Evolutionary conservation across 2,888 invertebrate species (phyloP).

Genomic region (Drosophila longiperda): DNA sequence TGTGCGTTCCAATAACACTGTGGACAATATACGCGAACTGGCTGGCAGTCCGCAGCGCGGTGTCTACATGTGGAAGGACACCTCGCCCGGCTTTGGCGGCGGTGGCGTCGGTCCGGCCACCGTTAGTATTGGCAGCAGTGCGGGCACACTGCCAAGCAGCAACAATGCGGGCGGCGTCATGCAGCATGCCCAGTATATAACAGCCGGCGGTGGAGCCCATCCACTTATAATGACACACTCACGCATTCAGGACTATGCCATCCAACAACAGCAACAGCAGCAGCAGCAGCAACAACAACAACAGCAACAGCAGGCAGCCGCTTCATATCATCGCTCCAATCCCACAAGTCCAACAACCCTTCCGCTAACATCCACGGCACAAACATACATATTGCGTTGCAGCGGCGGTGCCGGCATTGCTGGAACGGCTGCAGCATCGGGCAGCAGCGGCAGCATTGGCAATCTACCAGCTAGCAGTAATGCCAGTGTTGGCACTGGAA

Average conservation of each 20-base stretch:
- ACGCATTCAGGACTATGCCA: slow-evolving; percentile 81
- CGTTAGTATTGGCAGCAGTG: slow-evolving; percentile 81
- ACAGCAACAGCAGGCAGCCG: slow-evolving; percentile 75
- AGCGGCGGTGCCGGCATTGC: slow-evolving; percentile 49
- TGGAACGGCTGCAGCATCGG: slow-evolving; percentile 29
- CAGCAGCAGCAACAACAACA: slow-evolving; percentile 80
- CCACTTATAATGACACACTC: slow-evolving; percentile 83
- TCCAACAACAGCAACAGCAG: slow-evolving; percentile 72
- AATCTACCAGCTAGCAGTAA: slow-evolving; percentile 50
- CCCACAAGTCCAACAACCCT: slow-evolving; percentile 90
- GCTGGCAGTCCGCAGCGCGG: slow-evolving; percentile 94
- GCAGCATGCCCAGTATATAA: slow-evolving; percentile 82
- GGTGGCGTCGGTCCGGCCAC: slow-evolving; percentile 58
- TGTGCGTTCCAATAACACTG: slow-evolving; percentile 90
- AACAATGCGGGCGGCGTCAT: slow-evolving; percentile 55
- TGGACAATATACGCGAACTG: slow-evolving; percentile 94
- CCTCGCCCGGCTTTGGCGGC: slow-evolving; percentile 87
- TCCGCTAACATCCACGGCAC: slow-evolving; percentile 80
- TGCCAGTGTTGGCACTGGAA: slow-evolving; percentile 14
- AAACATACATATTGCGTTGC: slow-evolving; percentile 83
- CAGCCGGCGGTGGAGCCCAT: slow-evolving; percentile 77
- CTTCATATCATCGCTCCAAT: slow-evolving; percentile 88
- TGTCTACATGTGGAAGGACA: slow-evolving; percentile 92
- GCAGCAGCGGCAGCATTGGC: slow-evolving; percentile 69
- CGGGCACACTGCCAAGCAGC: slow-evolving; percentile 83